These are phyloP conservation scores for Solenopsis invicta DNA, from an alignment of 1,140 invertebrate genomes.

Conservation along the genomic window DNA sequence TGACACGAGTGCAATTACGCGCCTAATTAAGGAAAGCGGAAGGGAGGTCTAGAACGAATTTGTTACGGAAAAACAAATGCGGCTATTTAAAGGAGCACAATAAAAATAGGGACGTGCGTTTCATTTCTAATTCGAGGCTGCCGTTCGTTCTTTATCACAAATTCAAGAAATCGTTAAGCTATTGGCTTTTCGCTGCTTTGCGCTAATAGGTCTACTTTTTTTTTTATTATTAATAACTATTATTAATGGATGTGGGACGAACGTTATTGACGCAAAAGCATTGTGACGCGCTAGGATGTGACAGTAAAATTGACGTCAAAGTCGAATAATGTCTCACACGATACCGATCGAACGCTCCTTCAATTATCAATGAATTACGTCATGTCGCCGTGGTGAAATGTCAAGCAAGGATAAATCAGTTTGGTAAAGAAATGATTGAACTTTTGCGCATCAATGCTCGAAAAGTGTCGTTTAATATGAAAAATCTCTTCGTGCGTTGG, in stretches of 20 bases:
- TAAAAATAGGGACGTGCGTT: not conserved
- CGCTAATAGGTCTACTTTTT: not conserved
- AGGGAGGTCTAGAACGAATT: not conserved
- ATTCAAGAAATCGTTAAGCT: not conserved
- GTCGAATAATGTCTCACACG: slow-evolving; percentile 11
- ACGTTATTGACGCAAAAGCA: not conserved
- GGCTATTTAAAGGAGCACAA: not conserved
- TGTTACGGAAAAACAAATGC: not conserved
- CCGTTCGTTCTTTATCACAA: not conserved
- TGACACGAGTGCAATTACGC: slow-evolving; percentile 19
- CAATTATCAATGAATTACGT: slow-evolving; percentile 75
- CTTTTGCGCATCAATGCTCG: not conserved
- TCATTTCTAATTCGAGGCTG: not conserved
- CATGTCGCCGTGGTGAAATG: slow-evolving; percentile 48
- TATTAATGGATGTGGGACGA: not conserved
- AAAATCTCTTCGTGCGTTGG: not conserved
- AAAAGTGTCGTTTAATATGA: not conserved
- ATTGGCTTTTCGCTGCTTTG: not conserved
- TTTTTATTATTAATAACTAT: slow-evolving; percentile 2
- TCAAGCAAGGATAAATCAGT: slow-evolving; percentile 36
- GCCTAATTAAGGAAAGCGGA: not conserved
- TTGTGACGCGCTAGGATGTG: not conserved
- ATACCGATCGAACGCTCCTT: slow-evolving; percentile 58
- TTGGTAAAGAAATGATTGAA: not conserved
- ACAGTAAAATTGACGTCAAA: slow-evolving; percentile 28